phyloP scores from a whole-genome alignment of 2,113 vertebrate species.

The Calidris pygmaea region DNA sequence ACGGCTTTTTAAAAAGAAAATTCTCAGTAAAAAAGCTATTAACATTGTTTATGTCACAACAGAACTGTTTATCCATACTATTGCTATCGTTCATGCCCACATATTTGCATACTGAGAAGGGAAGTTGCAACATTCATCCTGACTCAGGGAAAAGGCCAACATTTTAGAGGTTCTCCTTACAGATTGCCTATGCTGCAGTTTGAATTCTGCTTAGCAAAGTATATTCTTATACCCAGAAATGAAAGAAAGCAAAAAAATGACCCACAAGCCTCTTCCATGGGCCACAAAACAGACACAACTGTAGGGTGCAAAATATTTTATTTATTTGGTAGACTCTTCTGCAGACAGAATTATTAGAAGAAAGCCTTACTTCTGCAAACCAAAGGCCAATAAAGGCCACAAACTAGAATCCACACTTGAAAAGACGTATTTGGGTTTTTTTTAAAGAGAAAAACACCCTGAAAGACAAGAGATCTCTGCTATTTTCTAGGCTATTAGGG shows the following conservation, averaged over 20 bases:
- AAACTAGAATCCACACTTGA: not conserved
- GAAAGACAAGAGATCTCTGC: not conserved
- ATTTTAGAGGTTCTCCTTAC: not conserved
- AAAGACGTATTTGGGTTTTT: not conserved
- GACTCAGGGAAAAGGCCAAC: not conserved
- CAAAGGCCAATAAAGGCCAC: not conserved
- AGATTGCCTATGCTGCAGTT: not conserved
- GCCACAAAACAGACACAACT: not conserved
- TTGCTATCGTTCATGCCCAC: not conserved
- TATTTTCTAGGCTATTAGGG: not conserved
- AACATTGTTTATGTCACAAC: not conserved
- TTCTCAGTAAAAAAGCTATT: not conserved
- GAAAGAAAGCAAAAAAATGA: not conserved
- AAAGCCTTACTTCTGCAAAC: not conserved
- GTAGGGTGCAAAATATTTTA: not conserved
- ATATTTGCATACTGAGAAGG: not conserved
- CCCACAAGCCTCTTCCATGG: not conserved
- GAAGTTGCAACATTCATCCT: not conserved
- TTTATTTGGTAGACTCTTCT: not conserved
- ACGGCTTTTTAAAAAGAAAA: not conserved
- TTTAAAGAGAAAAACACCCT: not conserved
- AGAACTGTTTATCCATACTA: not conserved
- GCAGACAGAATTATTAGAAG: not conserved
- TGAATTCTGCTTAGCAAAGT: not conserved
- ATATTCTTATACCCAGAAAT: not conserved